Base-by-base conservation (phyloP, 2,113 vertebrate species). In the Crypturellus undulatus region DNA sequence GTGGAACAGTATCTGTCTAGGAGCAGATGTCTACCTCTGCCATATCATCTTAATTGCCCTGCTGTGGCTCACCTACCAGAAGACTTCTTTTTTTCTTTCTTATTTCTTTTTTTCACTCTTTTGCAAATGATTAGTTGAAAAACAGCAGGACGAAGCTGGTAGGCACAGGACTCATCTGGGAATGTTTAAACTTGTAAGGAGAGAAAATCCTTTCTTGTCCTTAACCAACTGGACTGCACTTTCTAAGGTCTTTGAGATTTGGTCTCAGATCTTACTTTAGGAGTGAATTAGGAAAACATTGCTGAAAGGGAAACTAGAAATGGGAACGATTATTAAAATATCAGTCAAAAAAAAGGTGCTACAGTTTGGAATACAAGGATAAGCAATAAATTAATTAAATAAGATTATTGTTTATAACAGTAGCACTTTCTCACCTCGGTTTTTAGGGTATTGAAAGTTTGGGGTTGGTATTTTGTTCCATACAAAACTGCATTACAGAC, bases 11-110 rank as follows among this genome's bases (percentile, higher is more conserved):
- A 98, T 98, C 98, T 98, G 97, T 97, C 97, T 98, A 96, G 98
- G 97, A 98, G 97, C 98, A 99, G 98, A 98, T 98, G 98, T 98
- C 97, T 98, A 97, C 96, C 97, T 98, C 96, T 92, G 96, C 97
- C 89, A 28, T 97, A 97, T 96, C 97, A 85, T 97, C 95, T 97
- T 97, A 98, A 96, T 97, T 95, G 96, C 97, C 97, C 98, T 97
- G 96, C 98, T 97, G 97, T 64, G 97, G 92, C 97, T 97, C 90
- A 96, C 96, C 97, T 98, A 97, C 90, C 72, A 97, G 94, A 96
- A 97, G 82, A 30, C 64, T 26, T 85, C 87, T 52, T 79, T 62
- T 86, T 49, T 59, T 78, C 17, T 7, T 4, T 24, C 38, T 21
- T 45, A 76, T 72, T 4, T 32, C 5, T 1, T 0, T 7, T 34